Base-by-base conservation (phyloP, 2,113 vertebrate species). In the Hyperopisus bebe region DNA sequence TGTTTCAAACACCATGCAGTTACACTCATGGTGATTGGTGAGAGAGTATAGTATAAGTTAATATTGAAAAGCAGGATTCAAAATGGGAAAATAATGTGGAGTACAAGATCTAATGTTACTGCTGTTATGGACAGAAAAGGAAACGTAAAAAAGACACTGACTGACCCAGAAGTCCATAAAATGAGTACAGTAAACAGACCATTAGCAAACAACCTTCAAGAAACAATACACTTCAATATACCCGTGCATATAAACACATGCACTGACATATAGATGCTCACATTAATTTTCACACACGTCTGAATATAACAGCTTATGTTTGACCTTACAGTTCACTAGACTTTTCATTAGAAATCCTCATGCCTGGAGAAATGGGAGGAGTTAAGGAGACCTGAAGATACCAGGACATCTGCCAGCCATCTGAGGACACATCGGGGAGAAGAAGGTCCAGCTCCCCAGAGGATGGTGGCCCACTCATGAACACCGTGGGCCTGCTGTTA, bases 331-430 rank as follows among this genome's bases (percentile, higher is more conserved):
- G 35, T 17, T 80, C 31, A 80, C 35, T 80, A 17, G 35, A 42
- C 19, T 46, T 47, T 85, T 77, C 70, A 77, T 77, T 50, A 86
- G 44, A 27, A 10, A 48, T 50, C 24, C 44, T 50, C 24, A 86
- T 4, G 13, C 7, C 21, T 48, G 46, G 17, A 48, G 24, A 86
- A 47, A 27, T 27, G 24, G 82, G 83, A 24, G 46, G 44, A 50
- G n/a, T 8, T 24, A 1, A n/a, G 83, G 9, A 27, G 83, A 27
- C 46, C 83, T 48, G 17, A 13, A 27, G 44, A n/a, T 46, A 86
- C 83, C 44, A 31, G 47, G 83, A 86, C 83, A 86, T 86, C 83
- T 86, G 83, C 83, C 44, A n/a, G 44, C 83, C 83, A 86, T 27
- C 83, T 86, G 83, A 27, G 44, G 83, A 86, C 24, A 50, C 83